These are phyloP conservation scores for Liparis tanakae DNA, from an alignment of 2,797 vertebrate genomes.

Conservation along the genomic window DNA sequence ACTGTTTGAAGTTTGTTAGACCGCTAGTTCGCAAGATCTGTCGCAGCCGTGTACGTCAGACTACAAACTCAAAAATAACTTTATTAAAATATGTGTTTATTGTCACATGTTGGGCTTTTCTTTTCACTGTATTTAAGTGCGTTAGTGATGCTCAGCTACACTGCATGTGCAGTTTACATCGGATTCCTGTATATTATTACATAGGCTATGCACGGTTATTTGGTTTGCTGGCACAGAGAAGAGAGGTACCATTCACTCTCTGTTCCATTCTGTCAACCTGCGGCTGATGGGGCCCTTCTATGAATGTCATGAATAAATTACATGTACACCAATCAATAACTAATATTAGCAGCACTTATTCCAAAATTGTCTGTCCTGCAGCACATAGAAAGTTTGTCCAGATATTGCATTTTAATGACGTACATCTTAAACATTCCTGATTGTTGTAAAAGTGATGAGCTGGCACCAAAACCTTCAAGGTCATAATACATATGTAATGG, in stretches of 20 bases:
- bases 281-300: not conserved
- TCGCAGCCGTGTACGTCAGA: not conserved
- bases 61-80: not conserved
- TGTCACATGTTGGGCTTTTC: not conserved
- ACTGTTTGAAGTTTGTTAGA: no score
- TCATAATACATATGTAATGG: not conserved
- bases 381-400: not conserved
- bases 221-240: not conserved
- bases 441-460: no score
- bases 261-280: not conserved
- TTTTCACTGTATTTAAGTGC: not conserved
- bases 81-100: not conserved
- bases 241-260: not conserved
- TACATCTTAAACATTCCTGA: not conserved
- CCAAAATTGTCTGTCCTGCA: not conserved
- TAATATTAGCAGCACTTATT: not conserved
- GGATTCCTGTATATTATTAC: not conserved
- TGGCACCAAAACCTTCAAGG: not conserved
- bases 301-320: not conserved
- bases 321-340: not conserved
- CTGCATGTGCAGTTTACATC: no score
- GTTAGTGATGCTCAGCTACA: no score
- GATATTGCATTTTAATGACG: not conserved
- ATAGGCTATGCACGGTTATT: not conserved
- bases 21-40: no score